Percentiles rank a stretch among this genome's conserved stretches.
Conservation (phyloP, 2,888 invertebrate species). For the Charanyca ferruginea region DNA sequence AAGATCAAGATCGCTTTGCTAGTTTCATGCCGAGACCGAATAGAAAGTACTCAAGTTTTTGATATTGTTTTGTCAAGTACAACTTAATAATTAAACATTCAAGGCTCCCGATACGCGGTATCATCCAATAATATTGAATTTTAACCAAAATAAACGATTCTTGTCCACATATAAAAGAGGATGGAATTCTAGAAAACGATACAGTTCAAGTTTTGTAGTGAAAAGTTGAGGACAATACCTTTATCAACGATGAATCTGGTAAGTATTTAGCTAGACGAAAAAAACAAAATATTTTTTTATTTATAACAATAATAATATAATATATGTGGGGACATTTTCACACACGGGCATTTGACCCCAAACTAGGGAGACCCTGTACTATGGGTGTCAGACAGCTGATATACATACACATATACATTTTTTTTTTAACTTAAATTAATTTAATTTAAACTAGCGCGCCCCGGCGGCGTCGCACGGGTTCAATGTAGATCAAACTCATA, state of each 20-base stretch:
- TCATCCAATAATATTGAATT: conserved; percentile 71
- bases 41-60: conserved; percentile 63
- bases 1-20: conserved; percentile 26
- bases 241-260: conserved; percentile 77
- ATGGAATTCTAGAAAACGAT: conserved; percentile 52
- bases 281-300: no score
- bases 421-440: no score
- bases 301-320: no score
- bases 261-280: conserved; percentile 49
- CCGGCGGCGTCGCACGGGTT: no score
- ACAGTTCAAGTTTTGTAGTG: conserved; percentile 73
- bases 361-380: no score
- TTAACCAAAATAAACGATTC: conserved; percentile 68
- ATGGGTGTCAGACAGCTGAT: no score
- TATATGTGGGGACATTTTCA: no score
- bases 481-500: no score
- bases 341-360: no score
- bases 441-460: no score
- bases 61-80: conserved; percentile 61
- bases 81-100: conserved; percentile 67
- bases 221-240: conserved; percentile 43
- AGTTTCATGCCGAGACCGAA: conserved; percentile 17
- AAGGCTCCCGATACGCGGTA: conserved; percentile 73
- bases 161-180: conserved; percentile 78
- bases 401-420: no score